These are phyloP conservation scores for Dicyrtoma fusca DNA, from an alignment of 2,888 invertebrate species.

Conservation along the genomic window DNA sequence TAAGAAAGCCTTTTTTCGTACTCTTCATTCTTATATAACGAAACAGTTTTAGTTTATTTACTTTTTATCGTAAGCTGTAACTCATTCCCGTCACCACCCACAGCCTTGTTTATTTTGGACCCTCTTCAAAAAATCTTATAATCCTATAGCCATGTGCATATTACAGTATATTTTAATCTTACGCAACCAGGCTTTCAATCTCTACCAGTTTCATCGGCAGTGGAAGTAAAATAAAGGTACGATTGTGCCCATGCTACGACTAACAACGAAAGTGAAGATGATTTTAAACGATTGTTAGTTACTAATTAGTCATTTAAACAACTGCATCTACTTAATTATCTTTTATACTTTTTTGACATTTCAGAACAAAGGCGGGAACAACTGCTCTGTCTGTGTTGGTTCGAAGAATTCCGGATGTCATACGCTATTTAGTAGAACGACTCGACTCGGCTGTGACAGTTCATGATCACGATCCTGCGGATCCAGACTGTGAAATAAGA, in stretches of 20 bases:
- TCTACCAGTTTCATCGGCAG: too few species aligned
- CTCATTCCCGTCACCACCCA: conserved; percentile 25
- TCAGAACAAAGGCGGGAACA: conserved; percentile 80
- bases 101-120: conserved; percentile 15
- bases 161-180: too few species aligned
- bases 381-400: conserved; percentile 83
- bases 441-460: conserved; percentile 76
- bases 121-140: too few species aligned
- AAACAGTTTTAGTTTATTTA: background rate
- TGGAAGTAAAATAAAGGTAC: too few species aligned
- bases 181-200: too few species aligned
- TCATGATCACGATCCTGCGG: conserved; percentile 82
- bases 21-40: background rate
- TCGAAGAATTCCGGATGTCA: conserved; percentile 81
- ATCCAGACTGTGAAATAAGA: conserved; percentile 81
- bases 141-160: too few species aligned
- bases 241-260: too few species aligned
- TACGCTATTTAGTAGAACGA: conserved; percentile 80
- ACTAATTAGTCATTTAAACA: too few species aligned
- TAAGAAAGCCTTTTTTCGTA: background rate
- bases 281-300: too few species aligned
- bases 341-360: background rate
- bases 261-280: too few species aligned
- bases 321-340: too few species aligned
- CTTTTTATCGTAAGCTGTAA: background rate